Conservation (phyloP, 2,113 vertebrate species). For the Apodemus speciosus region DNA sequence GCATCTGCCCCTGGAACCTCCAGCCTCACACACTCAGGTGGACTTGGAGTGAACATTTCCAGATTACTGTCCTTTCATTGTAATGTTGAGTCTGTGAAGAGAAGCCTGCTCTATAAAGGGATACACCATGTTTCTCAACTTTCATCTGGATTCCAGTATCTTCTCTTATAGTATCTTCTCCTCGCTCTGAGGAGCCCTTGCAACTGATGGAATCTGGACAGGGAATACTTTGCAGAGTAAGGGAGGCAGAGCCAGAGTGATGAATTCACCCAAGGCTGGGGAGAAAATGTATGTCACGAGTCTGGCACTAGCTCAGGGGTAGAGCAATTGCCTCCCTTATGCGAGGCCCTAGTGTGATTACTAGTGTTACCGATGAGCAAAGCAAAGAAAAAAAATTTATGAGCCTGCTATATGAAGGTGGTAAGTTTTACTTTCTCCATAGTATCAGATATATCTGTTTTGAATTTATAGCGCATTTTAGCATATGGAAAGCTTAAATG, state of each 20-base stretch:
- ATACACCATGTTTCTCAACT: background rate
- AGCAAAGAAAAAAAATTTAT: background rate
- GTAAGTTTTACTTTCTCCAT: background rate
- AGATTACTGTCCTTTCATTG: background rate
- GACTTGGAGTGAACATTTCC: background rate
- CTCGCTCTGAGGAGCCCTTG: background rate
- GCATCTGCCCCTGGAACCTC: background rate
- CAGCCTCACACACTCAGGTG: background rate
- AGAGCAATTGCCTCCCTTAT: background rate
- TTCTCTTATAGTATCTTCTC: background rate
- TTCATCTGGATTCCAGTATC: background rate
- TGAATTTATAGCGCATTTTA: background rate
- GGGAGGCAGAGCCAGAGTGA: background rate
- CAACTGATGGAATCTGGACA: background rate
- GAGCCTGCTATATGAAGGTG: background rate
- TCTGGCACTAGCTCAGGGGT: too few relatives aligned
- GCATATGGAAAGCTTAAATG: background rate
- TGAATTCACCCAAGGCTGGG: background rate
- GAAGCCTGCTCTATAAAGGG: background rate
- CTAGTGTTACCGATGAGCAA: background rate
- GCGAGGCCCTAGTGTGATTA: background rate
- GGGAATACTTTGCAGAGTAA: background rate
- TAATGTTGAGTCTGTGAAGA: constrained; percentile 24
- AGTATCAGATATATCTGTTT: background rate
- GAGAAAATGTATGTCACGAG: background rate